phyloP scores from a whole-genome alignment of 2,797 vertebrate genomes.

The Chrosomus eos region DNA sequence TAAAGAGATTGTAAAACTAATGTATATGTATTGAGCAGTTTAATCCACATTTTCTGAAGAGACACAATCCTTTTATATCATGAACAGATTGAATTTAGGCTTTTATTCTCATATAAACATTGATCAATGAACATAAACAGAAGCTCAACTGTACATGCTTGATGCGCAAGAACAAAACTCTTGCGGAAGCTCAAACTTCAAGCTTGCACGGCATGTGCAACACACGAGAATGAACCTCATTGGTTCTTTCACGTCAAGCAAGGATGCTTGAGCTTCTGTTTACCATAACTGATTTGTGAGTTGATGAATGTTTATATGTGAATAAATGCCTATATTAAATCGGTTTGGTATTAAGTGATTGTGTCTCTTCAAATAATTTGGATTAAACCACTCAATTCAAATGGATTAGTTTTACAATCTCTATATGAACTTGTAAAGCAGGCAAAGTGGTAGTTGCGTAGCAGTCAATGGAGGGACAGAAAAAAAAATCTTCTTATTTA shows the following conservation, averaged over 20 bases:
- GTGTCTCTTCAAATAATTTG: not conserved
- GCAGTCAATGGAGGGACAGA: not conserved
- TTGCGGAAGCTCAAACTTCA: not conserved
- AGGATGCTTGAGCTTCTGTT: not conserved
- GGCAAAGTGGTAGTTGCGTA: not conserved
- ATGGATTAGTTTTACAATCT: not conserved
- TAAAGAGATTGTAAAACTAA: not conserved
- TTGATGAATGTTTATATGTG: not conserved
- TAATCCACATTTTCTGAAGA: not conserved
- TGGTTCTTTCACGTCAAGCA: not conserved
- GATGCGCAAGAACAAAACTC: not conserved
- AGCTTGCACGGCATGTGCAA: too few relatives aligned
- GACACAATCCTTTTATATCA: too few relatives aligned
- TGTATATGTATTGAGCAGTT: too few relatives aligned
- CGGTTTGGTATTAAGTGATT: too few relatives aligned
- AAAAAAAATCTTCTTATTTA: too few relatives aligned
- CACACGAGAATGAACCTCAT: too few relatives aligned
- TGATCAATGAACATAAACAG: not conserved
- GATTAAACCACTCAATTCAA: not conserved
- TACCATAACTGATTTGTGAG: not conserved
- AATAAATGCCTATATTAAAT: not conserved
- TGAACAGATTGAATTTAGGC: not conserved
- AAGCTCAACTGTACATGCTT: not conserved
- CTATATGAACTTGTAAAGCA: not conserved
- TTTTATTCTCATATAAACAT: not conserved